A percentile compares a stretch with the other conserved stretches of the same genome.
phyloP scores from a whole-genome alignment of 2,888 invertebrate species.

The Cataglyphis livida region DNA sequence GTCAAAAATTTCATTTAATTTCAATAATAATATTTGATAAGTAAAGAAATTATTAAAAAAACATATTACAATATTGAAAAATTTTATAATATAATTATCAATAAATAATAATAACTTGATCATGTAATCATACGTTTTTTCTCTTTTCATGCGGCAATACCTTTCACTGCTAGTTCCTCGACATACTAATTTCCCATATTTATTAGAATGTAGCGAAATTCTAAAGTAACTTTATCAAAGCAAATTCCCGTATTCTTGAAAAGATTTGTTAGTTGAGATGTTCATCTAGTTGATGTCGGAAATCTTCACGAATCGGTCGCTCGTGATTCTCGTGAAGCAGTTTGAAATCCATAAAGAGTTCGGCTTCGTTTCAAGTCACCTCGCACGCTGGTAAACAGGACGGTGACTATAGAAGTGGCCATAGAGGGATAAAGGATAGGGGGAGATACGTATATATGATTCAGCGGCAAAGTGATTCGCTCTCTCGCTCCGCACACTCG shows the following conservation, averaged over 20 bases:
- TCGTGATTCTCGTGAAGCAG: conserved; percentile 29
- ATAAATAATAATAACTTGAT: conserved; percentile 59
- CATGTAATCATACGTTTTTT: conserved; percentile 57
- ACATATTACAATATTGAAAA: conserved; percentile 44
- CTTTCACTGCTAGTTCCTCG: conserved; percentile 59
- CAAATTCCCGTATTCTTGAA: not conserved
- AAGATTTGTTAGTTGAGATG: conserved; percentile 49
- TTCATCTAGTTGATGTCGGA: conserved; percentile 52
- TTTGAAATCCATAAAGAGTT: conserved; percentile 40
- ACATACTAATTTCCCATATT: conserved; percentile 26
- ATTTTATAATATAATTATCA: conserved; percentile 27
- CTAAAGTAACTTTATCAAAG: conserved; percentile 62
- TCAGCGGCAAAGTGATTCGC: conserved; percentile 64
- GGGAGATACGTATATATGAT: conserved; percentile 58
- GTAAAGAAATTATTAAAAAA: conserved; percentile 29
- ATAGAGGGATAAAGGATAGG: not conserved
- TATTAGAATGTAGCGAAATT: conserved; percentile 49
- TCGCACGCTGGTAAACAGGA: conserved; percentile 60
- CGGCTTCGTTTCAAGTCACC: conserved; percentile 47
- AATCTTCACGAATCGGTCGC: conserved; percentile 17
- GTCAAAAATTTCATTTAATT: not conserved
- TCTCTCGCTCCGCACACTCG: conserved; percentile 43
- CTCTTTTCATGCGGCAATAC: conserved; percentile 13
- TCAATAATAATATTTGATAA: conserved; percentile 5
- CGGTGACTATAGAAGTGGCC: not conserved